A percentile compares a stretch with the other conserved stretches of the same genome.
phyloP scores from a whole-genome alignment of 1,140 invertebrate genomes.

The Oreohelix idahoensis region DNA sequence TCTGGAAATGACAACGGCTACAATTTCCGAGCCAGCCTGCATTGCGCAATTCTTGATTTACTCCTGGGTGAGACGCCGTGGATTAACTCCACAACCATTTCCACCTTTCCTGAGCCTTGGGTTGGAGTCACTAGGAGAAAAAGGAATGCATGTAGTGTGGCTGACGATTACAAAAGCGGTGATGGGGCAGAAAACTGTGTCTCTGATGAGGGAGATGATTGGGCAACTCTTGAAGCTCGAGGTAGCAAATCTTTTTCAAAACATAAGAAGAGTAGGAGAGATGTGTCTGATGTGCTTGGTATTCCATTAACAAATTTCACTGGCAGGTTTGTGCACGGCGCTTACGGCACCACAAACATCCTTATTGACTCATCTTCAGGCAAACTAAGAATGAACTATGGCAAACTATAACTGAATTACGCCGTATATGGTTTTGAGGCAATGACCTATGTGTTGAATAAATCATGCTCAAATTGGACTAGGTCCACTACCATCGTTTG shows the following conservation, averaged over 20 bases:
- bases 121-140: not conserved
- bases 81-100: constrained; percentile 52
- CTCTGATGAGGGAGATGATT: not conserved
- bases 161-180: not conserved
- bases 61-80: constrained; percentile 41
- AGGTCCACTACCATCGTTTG: not conserved
- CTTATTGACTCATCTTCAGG: not conserved
- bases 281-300: not conserved
- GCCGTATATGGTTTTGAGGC: not conserved
- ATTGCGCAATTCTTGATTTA: constrained; percentile 48
- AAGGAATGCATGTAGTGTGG: not conserved
- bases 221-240: not conserved
- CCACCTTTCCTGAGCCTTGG: constrained; percentile 53
- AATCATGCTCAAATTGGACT: too few relatives aligned
- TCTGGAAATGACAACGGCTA: constrained; percentile 47
- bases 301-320: not conserved
- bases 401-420: not conserved
- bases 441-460: not conserved
- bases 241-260: not conserved
- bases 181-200: not conserved
- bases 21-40: constrained; percentile 42
- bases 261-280: not conserved
- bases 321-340: not conserved
- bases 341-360: not conserved
- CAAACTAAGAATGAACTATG: not conserved